Evolutionary conservation across 2,113 vertebrate species (phyloP), one percentile per base, ranked within the genome.

Genomic region (Orthochromis malagaraziensis): DNA sequence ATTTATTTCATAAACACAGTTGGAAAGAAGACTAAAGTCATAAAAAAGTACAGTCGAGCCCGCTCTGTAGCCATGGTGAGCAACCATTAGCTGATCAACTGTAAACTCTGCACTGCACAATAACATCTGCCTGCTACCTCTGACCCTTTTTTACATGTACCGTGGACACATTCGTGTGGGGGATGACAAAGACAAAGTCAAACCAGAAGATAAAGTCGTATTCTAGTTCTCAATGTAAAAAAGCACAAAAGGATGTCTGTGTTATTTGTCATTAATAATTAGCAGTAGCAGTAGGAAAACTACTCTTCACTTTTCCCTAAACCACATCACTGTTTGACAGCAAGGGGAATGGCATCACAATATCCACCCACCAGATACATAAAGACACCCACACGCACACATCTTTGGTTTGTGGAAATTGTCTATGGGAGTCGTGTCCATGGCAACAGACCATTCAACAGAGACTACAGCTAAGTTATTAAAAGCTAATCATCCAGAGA

Each of bases 371-470:
- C 57, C 12, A 77, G 49, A 85, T 83, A 86, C 16, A 84, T 51
- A 87, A 60, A 86, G 33, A 90, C 75, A 8, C 77, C 79, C 75
- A 81, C 26, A 4, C 33, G 35, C 68, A 83, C 85, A 84, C 21
- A 4, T 75, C 70, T 53, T 80, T 85, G 79, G 53, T 93, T 84
- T 82, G 79, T 87, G 60, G 57, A 82, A 79, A 80, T 19, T 63
- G 65, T 91, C 85, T 63, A 82, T 90, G 84, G 75, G 54, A 88
- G 85, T 91, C 12, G 86, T 92, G 87, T 86, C 91, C 93, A 94
- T 94, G 88, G 93, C 86, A 93, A 95, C 95, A 90, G 84, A 91
- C 88, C 84, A 89, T 92, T 93, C 93, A 94, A 87, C 86, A 91
- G 91, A 90, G 86, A 87, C 89, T 80, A 84, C 65, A 42, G 33